Base-by-base conservation (phyloP, 2,888 invertebrate genomes). In the Eristalis intricaria region DNA sequence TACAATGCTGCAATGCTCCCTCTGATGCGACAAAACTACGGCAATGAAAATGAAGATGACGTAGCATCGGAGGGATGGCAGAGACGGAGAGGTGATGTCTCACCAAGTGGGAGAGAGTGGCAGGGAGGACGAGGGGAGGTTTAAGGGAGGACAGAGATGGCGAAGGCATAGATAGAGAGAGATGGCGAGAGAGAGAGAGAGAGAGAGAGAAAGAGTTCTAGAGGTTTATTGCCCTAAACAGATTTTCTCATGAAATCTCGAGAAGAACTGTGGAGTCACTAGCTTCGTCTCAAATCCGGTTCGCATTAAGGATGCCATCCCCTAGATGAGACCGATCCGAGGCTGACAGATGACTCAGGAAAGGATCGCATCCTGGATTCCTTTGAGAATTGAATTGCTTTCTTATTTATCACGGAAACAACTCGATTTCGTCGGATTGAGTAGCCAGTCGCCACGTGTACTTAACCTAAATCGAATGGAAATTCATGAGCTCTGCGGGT, bases 361-460 rank as follows among this genome's bases (percentile, higher is more conserved):
- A 56, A 58, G 56, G 69, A 58, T 58, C 22, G 35, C 56, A 56
- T 58, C 58, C 58, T 69, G 50, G 19, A 26, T 29, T 68, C 50
- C 50, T 4, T 43, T 7, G 50, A 29, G 68, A 68, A 32, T 68
- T 32, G 56, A 68, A 68, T 68, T 68, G 56, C 56, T n/a, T 13
- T 56, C 8, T n/a, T 66, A 66, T 26, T 43, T 66, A 43, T 66
- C 26, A 68, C 32, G 56, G 50, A 56, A 68, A 50, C 32, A n/a
- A 56, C 10, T 10, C 32, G 8, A 32, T 32, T 32, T 32, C 1
- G 32, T 4, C 3, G 26, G 26, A 26, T 26, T 26, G 29, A 5
- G 29, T 29, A 4, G 4, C 29, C 29, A 29, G 29, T 29, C 29
- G 32, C 4, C 7, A 8, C 19, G 50, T 38, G 38, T 50, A 19